Base-by-base conservation (phyloP, 2,888 invertebrate genomes). In the Schizotus pectinicornis region DNA sequence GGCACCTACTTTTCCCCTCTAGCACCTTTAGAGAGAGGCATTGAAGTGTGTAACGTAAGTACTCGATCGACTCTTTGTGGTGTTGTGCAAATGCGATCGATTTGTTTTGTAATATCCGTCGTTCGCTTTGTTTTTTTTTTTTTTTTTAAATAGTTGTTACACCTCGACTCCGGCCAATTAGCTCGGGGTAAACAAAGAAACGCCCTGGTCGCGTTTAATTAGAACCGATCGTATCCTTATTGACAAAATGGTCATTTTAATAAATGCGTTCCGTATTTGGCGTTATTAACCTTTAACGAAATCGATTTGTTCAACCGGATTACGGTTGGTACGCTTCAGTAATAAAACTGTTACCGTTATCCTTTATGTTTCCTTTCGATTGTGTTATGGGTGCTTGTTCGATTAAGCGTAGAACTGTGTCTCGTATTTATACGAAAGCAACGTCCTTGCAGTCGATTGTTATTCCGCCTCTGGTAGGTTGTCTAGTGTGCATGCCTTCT, bases 371-470 rank as follows among this genome's bases (percentile, higher is more conserved):
- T 38, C 49, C 49, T 56, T 56, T 56, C 56, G 34, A 48, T 50
- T 42, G 12, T 38, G 43, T 43, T 37, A 33, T 30, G 22, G 35
- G 32, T 22, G 22, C 22, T 22, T 22, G 22, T 22, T 2, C 22
- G 22, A 22, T 22, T 22, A 22, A 22, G 22, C 22, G 22, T 22
- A 22, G 14, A 55, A 14, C 31, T 11, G 38, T 56, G 42, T 53
- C 35, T 37, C 30, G 22, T 34, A n/a, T 41, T 33, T 52, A 46
- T 46, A 62, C 47, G 62, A 61, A 62, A 64, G 60, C 62, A 61
- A 62, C 62, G 64, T 56, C 64, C 64, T 64, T 64, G 64, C 64
- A 57, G 53, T 53, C 53, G 52, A 63, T 64, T 64, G 51, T 49
- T 59, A 64, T 64, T 64, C 64, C 64, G 61, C 64, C 62, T 64